phyloP scores from a whole-genome alignment of 2,113 vertebrate genomes.

The Coreoperca whiteheadi region DNA sequence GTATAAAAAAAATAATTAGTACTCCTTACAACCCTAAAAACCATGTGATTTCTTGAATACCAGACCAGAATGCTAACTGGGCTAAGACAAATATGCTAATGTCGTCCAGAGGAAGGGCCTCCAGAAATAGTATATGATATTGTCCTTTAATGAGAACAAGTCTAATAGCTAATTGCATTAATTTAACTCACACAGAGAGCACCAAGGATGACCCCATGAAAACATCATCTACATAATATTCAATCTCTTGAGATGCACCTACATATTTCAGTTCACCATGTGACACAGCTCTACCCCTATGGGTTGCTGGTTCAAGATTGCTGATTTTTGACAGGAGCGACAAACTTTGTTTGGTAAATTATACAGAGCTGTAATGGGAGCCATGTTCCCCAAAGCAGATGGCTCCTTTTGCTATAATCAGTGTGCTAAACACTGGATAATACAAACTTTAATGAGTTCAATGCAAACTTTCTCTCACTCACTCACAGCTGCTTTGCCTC shows the following conservation, averaged over 20 bases:
- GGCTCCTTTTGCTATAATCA: conserved; percentile 80
- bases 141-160: conserved; percentile 69
- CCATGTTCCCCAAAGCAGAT: conserved; percentile 81
- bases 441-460: conserved; percentile 85
- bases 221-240: conserved; percentile 67
- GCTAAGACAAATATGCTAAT: conserved; percentile 27
- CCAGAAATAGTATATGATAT: conserved; percentile 24
- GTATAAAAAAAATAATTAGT: background rate
- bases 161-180: conserved; percentile 74
- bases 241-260: conserved; percentile 67
- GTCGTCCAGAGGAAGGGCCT: background rate
- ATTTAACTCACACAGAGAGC: conserved; percentile 59
- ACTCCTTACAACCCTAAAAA: conserved; percentile 6
- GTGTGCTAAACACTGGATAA: conserved; percentile 81
- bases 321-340: conserved; percentile 70
- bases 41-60: background rate
- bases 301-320: conserved; percentile 43
- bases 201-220: conserved; percentile 53
- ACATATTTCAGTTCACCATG: conserved; percentile 50
- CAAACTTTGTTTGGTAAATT: conserved; percentile 83
- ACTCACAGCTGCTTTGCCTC: conserved; percentile 70
- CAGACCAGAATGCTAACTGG: background rate
- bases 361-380: conserved; percentile 73
- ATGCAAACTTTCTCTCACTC: conserved; percentile 77
- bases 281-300: conserved; percentile 37